phyloP scores from a whole-genome alignment of 1,140 invertebrate genomes.

The Archegozetes longisetosus region DNA sequence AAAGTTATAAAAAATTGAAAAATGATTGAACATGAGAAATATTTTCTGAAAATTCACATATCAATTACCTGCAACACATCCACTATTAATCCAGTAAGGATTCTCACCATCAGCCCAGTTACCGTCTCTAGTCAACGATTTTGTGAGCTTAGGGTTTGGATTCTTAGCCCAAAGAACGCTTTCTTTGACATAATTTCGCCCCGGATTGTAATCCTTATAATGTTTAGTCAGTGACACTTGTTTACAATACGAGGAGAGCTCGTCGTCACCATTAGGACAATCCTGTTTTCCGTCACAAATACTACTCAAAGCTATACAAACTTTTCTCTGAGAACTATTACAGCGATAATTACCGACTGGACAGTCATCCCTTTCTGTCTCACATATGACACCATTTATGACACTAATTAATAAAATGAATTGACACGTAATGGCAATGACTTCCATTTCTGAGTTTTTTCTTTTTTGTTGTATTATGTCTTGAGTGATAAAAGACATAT shows the following conservation, averaged over 20 bases:
- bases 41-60: not conserved
- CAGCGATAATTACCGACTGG: not conserved
- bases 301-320: not conserved
- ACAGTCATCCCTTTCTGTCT: too few species aligned
- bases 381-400: too few species aligned
- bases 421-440: too few species aligned
- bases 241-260: constrained; percentile 26
- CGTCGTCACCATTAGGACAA: constrained; percentile 64
- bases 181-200: not conserved
- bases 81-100: not conserved
- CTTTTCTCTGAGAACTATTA: not conserved
- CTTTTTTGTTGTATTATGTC: too few species aligned
- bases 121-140: not conserved
- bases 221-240: not conserved
- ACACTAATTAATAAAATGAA: too few species aligned
- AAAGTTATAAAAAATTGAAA: too few species aligned
- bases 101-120: not conserved
- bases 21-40: too few species aligned
- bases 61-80: not conserved
- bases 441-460: too few species aligned
- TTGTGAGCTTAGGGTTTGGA: not conserved
- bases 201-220: not conserved
- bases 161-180: not conserved
- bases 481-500: too few species aligned
- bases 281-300: constrained; percentile 72